A percentile compares a stretch with the other conserved stretches of the same genome.
Conservation (phyloP, 2,888 invertebrate genomes). For the Caenorhabditis panamensis region DNA sequence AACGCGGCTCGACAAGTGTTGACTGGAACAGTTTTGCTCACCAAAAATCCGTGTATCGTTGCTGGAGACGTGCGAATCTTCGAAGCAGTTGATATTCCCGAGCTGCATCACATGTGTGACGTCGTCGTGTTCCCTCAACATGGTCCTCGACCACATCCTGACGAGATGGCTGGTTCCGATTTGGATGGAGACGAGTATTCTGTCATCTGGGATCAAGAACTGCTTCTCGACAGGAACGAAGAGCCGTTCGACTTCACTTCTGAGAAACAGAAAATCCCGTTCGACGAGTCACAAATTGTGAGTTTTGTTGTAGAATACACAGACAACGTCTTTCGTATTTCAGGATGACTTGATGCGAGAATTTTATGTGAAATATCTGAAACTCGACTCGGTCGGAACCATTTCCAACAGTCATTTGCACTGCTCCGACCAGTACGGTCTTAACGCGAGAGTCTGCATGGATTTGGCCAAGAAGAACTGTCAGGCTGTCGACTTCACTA, state of each 20-base stretch:
- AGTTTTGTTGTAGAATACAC: neutral
- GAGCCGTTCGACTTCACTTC: conserved; percentile 77
- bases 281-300: conserved; percentile 58
- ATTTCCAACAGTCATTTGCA: conserved; percentile 81
- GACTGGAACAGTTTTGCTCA: conserved; percentile 81
- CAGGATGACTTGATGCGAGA: conserved; percentile 72
- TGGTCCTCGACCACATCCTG: conserved; percentile 82
- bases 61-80: conserved; percentile 82
- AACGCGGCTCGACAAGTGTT: conserved; percentile 61
- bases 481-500: conserved; percentile 80
- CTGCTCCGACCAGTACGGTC: conserved; percentile 80
- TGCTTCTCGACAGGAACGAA: conserved; percentile 80
- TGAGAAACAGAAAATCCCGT: conserved; percentile 54
- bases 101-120: conserved; percentile 80
- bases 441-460: conserved; percentile 74
- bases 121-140: conserved; percentile 82
- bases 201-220: conserved; percentile 81
- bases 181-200: conserved; percentile 83
- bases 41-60: conserved; percentile 82
- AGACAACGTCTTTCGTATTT: too few relatives aligned
- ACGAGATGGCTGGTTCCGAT: conserved; percentile 83
- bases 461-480: conserved; percentile 78
- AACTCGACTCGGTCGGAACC: conserved; percentile 80
- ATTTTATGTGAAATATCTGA: conserved; percentile 81
- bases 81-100: conserved; percentile 78